phyloP scores from a whole-genome alignment of 2,888 invertebrate genomes.

The Chironomus tentans region DNA sequence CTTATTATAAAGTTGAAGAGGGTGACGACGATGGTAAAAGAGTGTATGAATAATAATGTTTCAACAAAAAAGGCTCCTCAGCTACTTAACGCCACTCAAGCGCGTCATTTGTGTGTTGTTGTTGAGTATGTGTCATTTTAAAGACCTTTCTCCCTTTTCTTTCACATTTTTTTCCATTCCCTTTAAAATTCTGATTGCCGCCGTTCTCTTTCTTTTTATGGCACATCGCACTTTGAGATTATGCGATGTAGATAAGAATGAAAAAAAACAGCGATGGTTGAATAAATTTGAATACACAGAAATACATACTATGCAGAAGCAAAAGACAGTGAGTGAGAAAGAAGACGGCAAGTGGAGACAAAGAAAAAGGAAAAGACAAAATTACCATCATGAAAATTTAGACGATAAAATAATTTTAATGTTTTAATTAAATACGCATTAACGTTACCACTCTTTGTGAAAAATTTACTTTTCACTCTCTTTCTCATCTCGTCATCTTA shows the following conservation, averaged over 20 bases:
- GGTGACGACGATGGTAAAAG: too few relatives aligned
- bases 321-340: too few relatives aligned
- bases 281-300: neutral
- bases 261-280: neutral
- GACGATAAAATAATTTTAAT: constrained; percentile 14
- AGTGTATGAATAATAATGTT: too few relatives aligned
- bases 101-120: neutral
- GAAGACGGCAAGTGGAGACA: neutral
- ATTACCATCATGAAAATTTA: constrained; percentile 5
- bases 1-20: too few relatives aligned
- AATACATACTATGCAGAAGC: too few relatives aligned
- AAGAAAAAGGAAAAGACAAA: neutral
- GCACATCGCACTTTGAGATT: too few relatives aligned
- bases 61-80: neutral
- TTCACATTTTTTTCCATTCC: neutral
- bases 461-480: too few relatives aligned
- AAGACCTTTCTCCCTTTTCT: neutral
- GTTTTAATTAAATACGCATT: constrained; percentile 17
- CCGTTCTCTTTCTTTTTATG: too few relatives aligned
- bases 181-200: neutral
- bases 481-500: neutral
- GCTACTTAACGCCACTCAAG: constrained; percentile 6
- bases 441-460: neutral
- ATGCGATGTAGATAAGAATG: too few relatives aligned
- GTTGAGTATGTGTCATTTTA: neutral